A percentile compares a stretch with the other conserved stretches of the same genome.
phyloP scores from a whole-genome alignment of 35 echinoderm and acorn worm genomes.

The Diadema setosum region DNA sequence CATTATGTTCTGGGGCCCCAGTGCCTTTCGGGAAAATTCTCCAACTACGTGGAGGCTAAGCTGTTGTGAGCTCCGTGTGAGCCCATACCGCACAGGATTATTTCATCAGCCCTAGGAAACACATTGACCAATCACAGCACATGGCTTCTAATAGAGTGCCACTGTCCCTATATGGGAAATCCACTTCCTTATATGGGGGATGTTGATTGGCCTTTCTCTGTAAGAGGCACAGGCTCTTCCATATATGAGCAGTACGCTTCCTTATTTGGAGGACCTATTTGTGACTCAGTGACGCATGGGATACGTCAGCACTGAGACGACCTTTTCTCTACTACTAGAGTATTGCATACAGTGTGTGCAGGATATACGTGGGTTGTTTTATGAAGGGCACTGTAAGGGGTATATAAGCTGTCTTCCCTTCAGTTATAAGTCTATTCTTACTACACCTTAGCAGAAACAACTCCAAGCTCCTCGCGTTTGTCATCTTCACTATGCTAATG shows the following conservation, averaged over 20 bases:
- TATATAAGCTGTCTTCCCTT: too few relatives aligned
- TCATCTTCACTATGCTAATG: conserved; percentile 2
- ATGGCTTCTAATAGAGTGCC: not conserved
- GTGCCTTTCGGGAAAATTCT: not conserved
- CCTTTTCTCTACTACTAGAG: too few relatives aligned
- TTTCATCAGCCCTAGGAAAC: conserved; percentile 23
- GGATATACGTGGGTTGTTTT: not conserved
- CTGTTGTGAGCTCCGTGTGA: not conserved
- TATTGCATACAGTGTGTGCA: not conserved
- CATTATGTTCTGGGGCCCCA: not conserved
- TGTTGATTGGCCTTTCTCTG: too few relatives aligned
- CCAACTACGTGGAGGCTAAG: not conserved
- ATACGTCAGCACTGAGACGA: not conserved
- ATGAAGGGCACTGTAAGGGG: not conserved
- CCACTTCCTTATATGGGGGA: not conserved
- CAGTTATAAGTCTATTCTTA: too few relatives aligned
- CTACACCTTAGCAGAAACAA: not conserved
- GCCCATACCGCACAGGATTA: not conserved
- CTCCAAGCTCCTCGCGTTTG: not conserved
- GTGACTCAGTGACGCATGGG: not conserved
- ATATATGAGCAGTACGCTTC: not conserved
- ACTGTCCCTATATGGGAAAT: not conserved
- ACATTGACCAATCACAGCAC: not conserved
- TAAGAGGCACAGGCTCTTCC: not conserved
- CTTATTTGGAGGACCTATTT: not conserved